phyloP scores from a whole-genome alignment of 2,113 vertebrate species.

The Thinocorus orbignyianus region DNA sequence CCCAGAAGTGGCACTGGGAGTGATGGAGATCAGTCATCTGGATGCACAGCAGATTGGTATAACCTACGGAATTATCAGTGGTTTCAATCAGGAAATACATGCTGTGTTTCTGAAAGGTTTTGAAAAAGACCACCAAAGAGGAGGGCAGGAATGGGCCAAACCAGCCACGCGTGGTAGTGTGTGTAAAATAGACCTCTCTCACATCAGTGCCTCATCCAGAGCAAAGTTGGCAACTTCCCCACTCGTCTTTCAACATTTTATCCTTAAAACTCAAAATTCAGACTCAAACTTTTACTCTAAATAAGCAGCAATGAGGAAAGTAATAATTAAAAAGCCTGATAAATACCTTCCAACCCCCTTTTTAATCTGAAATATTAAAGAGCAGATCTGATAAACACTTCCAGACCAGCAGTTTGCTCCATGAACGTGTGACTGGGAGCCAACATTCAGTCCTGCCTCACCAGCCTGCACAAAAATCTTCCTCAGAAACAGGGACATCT shows the following conservation, averaged over 20 bases:
- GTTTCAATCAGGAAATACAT: not conserved
- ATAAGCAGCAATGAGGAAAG: not conserved
- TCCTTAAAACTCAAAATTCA: not conserved
- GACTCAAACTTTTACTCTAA: not conserved
- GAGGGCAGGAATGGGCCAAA: not conserved
- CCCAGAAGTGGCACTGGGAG: not conserved
- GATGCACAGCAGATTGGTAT: not conserved
- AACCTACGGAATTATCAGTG: not conserved
- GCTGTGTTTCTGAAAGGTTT: not conserved
- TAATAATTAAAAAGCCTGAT: rapidly evolving
- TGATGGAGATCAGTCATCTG: not conserved
- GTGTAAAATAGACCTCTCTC: not conserved
- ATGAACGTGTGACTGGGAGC: not conserved
- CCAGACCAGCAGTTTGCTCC: not conserved
- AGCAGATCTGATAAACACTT: not conserved
- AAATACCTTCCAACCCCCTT: not conserved
- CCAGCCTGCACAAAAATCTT: not conserved
- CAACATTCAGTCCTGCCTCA: not conserved
- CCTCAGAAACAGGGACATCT: not conserved
- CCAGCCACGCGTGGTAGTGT: rapidly evolving
- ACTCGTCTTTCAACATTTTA: not conserved
- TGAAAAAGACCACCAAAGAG: not conserved
- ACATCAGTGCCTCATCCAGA: not conserved
- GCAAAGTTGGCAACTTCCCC: rapidly evolving
- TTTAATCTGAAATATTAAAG: not conserved